Conservation (phyloP, 2,113 vertebrate genomes). For the Xenopus borealis region DNA sequence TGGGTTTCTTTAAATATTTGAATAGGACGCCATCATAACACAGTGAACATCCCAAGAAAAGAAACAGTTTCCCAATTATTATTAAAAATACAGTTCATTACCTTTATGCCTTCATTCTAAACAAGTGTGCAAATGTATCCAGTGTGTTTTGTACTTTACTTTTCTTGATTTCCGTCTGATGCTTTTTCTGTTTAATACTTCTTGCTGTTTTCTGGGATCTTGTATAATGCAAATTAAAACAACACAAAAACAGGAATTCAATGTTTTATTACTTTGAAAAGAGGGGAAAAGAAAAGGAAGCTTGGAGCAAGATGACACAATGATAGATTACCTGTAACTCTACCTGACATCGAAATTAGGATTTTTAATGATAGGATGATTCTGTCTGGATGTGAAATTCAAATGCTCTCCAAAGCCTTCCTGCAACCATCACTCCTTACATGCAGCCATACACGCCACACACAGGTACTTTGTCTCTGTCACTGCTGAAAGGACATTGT, state of each 20-base stretch:
- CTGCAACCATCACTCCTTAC: slow-evolving; percentile 83
- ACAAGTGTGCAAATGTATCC: no score
- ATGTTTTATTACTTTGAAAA: slow-evolving; percentile 69
- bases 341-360: slow-evolving; percentile 93
- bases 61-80: no score
- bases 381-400: slow-evolving; percentile 90
- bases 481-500: slow-evolving; percentile 91
- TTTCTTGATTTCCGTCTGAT: no score
- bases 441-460: slow-evolving; percentile 80
- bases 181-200: no score
- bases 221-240: not conserved
- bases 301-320: slow-evolving; percentile 76
- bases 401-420: slow-evolving; percentile 90
- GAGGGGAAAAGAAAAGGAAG: slow-evolving; percentile 60
- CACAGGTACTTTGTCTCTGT: slow-evolving; percentile 93
- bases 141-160: no score
- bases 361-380: slow-evolving; percentile 89
- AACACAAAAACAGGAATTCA: slow-evolving; percentile 62
- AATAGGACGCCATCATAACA: not conserved
- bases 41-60: no score
- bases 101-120: no score
- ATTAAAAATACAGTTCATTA: no score
- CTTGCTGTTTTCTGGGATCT: no score
- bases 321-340: slow-evolving; percentile 94
- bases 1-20: not conserved